phyloP scores from a whole-genome alignment of 2,888 invertebrate genomes.

The Zaprionus obscuricornis region DNA sequence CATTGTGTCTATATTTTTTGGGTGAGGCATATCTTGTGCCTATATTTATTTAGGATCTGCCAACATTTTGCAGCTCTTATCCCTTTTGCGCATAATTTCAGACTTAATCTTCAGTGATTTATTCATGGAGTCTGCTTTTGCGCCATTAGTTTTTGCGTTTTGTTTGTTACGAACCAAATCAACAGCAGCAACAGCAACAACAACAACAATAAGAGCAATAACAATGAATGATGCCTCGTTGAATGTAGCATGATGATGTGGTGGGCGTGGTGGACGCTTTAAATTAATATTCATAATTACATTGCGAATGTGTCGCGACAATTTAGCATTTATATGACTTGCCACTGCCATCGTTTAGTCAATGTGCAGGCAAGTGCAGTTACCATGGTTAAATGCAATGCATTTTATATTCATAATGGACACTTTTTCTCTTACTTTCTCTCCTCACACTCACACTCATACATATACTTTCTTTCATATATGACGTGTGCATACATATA shows the following conservation, averaged over 20 bases:
- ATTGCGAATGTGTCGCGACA: slow-evolving; percentile 22
- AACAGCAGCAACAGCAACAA: no score
- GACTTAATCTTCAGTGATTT: slow-evolving; percentile 75
- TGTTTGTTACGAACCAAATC: slow-evolving; percentile 56
- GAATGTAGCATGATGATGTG: slow-evolving; percentile 1
- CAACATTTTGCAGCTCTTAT: slow-evolving; percentile 48
- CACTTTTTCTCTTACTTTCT: slow-evolving; percentile 45
- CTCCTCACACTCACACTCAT: no score
- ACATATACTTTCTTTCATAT: no score
- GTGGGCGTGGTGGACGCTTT: slow-evolving; percentile 15
- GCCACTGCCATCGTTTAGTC: slow-evolving; percentile 47
- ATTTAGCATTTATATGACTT: slow-evolving; percentile 39
- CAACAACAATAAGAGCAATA: no score
- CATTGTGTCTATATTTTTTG: slow-evolving; percentile 16
- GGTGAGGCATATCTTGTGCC: slow-evolving; percentile 14
- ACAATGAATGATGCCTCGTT: slow-evolving; percentile 21
- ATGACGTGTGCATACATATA: no score
- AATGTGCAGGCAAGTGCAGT: slow-evolving; percentile 10
- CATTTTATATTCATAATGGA: slow-evolving; percentile 74
- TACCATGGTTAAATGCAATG: slow-evolving; percentile 57
- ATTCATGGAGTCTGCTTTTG: slow-evolving; percentile 73
- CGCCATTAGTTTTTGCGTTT: slow-evolving; percentile 68
- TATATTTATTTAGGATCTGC: slow-evolving; percentile 62
- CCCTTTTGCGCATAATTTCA: slow-evolving; percentile 74
- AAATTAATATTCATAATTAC: slow-evolving; percentile 76